Base-by-base conservation (phyloP, 2,888 invertebrate genomes). In the Bombylius discolor region DNA sequence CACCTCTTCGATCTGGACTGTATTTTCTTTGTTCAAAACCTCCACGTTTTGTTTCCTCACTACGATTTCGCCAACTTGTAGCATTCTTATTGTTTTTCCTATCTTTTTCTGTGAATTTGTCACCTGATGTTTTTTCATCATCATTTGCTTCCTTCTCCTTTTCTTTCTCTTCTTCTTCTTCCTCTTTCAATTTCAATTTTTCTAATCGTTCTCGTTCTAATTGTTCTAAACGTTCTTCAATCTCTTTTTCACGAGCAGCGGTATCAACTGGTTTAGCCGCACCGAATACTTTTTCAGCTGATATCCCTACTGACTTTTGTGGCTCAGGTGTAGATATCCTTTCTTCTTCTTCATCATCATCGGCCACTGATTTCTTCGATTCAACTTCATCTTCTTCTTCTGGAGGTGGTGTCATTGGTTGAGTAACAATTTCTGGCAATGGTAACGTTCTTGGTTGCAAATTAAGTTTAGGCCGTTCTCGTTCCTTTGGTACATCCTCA, bases 221-320 rank as follows among this genome's bases (percentile, higher is more conserved):
- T 65, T 83, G 84, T 39, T 83, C 23, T 52, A 94, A 76, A 62
- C 90, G 83, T 68, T 91, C 89, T 69, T 96, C 96, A 61, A 96
- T 95, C 76, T 93, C 89, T 54, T 89, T 79, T 67, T 95, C 94
- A 64, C 87, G 82, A 49, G 90, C 87, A 53, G 90, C 84, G 4
- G 96, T 97, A 70, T 96, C 94, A 0, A 97, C 96, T 0, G 96
- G 96, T 70, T 89, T 92, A 23, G 96, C 96, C 39, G 83, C 86
- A n/a, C 96, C 96, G 70, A 96, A 96, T 63, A 96, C 93, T 56
- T 85, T 87, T 50, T 84, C 81, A 1, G 84, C 78, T 4, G 83
- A 76, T 52, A 78, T 78, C 11, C 80, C 78, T 54, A 77, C 71
- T n/a, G 78, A 70, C 45, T 74, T 68, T 51, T 50, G 53, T 56